Conservation (phyloP, 2,113 vertebrate genomes). For the Lipophrys pholis region DNA sequence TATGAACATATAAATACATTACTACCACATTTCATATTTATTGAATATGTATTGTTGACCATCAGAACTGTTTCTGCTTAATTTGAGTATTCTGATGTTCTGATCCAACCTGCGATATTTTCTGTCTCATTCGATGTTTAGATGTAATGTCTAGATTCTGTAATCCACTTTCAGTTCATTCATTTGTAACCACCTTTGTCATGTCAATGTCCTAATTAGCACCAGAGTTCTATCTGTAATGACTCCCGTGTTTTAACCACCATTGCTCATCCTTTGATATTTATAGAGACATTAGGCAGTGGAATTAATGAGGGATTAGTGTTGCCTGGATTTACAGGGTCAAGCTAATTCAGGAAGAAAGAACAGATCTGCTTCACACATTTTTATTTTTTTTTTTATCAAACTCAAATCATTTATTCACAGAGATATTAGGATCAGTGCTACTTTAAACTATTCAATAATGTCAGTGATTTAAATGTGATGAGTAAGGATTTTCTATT, state of each 20-base stretch:
- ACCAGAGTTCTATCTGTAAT: slow-evolving; percentile 24
- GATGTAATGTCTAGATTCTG: background rate
- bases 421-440: background rate
- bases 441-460: background rate
- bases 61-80: too few species aligned
- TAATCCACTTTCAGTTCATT: slow-evolving; percentile 1
- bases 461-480: too few species aligned
- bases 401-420: background rate
- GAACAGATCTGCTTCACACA: background rate
- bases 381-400: background rate
- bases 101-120: too few species aligned
- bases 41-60: too few species aligned
- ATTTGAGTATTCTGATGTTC: too few species aligned
- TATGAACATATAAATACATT: too few species aligned
- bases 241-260: slow-evolving; percentile 7
- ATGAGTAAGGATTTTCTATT: too few species aligned
- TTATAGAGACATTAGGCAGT: slow-evolving; percentile 14
- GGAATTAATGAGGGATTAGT: slow-evolving; percentile 22
- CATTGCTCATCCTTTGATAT: slow-evolving; percentile 17
- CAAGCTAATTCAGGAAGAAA: background rate
- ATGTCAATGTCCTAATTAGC: slow-evolving; percentile 3
- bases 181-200: background rate
- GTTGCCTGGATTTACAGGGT: slow-evolving; percentile 18
- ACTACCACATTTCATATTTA: too few species aligned
- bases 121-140: background rate